These are phyloP conservation scores for Mya arenaria DNA, from an alignment of 1,140 invertebrate species.

Conservation along the genomic window DNA sequence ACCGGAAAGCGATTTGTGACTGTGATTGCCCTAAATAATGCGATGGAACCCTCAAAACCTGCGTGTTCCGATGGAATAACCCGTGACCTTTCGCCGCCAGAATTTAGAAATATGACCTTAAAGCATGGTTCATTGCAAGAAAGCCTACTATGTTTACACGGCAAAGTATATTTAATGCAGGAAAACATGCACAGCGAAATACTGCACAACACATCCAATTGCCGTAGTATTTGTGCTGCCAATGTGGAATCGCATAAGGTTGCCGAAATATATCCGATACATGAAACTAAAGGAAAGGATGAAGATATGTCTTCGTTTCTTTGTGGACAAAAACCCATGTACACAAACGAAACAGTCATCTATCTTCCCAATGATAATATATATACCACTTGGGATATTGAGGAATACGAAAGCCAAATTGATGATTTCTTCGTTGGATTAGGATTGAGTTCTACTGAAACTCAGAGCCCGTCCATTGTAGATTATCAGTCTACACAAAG, in stretches of 20 bases:
- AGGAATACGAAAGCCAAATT: conserved; percentile 57
- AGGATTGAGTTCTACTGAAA: not conserved
- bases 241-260: not conserved
- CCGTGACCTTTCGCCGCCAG: conserved; percentile 42
- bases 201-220: not conserved
- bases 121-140: conserved; percentile 31
- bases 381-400: conserved; percentile 21
- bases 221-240: not conserved
- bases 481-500: conserved; percentile 29
- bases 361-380: conserved; percentile 56
- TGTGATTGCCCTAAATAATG: conserved; percentile 62
- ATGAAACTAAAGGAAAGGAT: not conserved
- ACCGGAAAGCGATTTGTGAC: conserved; percentile 47
- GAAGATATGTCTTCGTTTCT: not conserved
- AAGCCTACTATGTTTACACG: conserved; percentile 38
- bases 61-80: conserved; percentile 62
- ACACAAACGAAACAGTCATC: conserved; percentile 8
- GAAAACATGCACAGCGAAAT: not conserved
- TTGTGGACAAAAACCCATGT: not conserved
- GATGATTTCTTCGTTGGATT: conserved; percentile 56
- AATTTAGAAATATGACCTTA: conserved; percentile 37
- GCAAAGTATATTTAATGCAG: conserved; percentile 50
- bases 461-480: conserved; percentile 29
- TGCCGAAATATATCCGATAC: not conserved
- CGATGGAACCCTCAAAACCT: conserved; percentile 58